Percentiles rank a stretch among this genome's conserved stretches.
Conservation (phyloP, 2,888 invertebrate genomes). For the Lithophane semibrunnea region DNA sequence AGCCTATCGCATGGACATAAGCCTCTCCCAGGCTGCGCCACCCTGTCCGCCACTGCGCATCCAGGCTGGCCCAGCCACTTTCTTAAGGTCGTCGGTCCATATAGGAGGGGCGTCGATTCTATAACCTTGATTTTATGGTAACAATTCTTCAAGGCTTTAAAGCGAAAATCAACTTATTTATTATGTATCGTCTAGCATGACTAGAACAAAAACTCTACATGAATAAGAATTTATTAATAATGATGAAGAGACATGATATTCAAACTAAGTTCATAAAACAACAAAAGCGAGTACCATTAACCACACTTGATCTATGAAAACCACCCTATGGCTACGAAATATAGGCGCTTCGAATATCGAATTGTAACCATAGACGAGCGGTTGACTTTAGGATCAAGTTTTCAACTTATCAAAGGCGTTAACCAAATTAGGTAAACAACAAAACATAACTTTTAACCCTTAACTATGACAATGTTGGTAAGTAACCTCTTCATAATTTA, state of each 20-base stretch:
- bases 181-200: not conserved
- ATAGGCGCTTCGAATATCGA: not conserved
- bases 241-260: not conserved
- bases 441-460: slow-evolving; percentile 25
- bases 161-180: not conserved
- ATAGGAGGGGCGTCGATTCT: not conserved
- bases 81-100: too few species aligned
- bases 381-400: not conserved
- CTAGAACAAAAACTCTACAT: not conserved
- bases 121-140: not conserved
- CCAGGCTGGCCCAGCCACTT: too few species aligned
- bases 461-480: slow-evolving; percentile 28
- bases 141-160: not conserved
- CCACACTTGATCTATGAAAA: not conserved
- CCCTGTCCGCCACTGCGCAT: too few species aligned
- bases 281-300: not conserved
- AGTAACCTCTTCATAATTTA: slow-evolving; percentile 48
- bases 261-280: not conserved
- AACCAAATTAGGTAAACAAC: slow-evolving; percentile 29
- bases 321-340: not conserved
- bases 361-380: not conserved
- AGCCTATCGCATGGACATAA: too few species aligned
- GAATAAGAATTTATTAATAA: not conserved
- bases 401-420: slow-evolving; percentile 1
- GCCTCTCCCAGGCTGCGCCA: too few species aligned